phyloP scores from a whole-genome alignment of 2,797 vertebrate species.

The Neosilurus mollespiculum region DNA sequence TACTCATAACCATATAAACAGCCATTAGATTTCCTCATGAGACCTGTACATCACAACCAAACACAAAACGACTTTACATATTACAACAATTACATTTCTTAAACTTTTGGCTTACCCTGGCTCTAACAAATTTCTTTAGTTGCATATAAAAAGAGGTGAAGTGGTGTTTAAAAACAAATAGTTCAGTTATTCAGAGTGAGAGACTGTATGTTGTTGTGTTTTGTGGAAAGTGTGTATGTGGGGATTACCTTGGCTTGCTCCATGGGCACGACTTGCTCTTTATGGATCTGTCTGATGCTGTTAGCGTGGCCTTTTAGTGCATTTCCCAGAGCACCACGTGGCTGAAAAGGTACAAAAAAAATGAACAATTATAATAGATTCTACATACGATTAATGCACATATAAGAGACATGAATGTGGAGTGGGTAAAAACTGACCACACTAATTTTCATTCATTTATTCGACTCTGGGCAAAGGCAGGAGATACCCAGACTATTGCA shows the following conservation, averaged over 20 bases:
- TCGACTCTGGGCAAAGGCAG: too few species aligned
- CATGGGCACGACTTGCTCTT: slow-evolving; percentile 81
- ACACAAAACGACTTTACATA: slow-evolving; percentile 27
- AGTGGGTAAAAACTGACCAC: neutral
- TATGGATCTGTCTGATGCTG: slow-evolving; percentile 82
- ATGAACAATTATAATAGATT: neutral
- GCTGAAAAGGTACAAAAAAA: slow-evolving; percentile 64
- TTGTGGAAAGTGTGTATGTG: neutral
- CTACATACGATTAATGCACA: neutral
- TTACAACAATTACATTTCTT: neutral
- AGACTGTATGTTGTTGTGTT: neutral
- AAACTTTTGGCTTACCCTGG: slow-evolving; percentile 76
- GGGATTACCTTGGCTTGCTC: slow-evolving; percentile 86
- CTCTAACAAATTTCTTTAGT: slow-evolving; percentile 86
- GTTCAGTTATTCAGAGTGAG: too few species aligned
- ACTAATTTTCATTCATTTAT: too few species aligned
- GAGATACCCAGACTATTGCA: too few species aligned
- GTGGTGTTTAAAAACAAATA: neutral
- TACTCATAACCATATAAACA: slow-evolving; percentile 1
- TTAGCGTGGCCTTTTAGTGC: slow-evolving; percentile 83
- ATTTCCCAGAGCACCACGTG: slow-evolving; percentile 83
- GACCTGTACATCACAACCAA: slow-evolving; percentile 9
- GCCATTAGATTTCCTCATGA: neutral
- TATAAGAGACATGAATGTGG: neutral
- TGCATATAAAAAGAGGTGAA: slow-evolving; percentile 64